A percentile compares a stretch with the other conserved stretches of the same genome.
These are phyloP conservation scores for Forficula auricularia DNA, from an alignment of 1,140 invertebrate genomes.

Conservation along the genomic window DNA sequence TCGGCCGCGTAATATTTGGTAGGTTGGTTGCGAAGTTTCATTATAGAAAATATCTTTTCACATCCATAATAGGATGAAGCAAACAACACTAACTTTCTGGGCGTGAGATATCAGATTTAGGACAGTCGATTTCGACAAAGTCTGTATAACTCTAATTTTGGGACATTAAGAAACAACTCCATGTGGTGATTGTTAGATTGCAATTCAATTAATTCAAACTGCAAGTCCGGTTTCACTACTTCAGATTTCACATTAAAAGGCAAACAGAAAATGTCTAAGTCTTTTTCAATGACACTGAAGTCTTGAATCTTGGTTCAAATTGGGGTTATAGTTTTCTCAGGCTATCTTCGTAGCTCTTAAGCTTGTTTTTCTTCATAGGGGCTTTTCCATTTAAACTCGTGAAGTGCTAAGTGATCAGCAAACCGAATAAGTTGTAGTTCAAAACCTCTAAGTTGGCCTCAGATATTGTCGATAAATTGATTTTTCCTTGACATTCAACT, in stretches of 20 bases:
- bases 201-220: conserved; percentile 3
- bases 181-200: conserved; percentile 1
- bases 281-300: not conserved
- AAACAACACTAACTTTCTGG: conserved; percentile 1
- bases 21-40: conserved; percentile 5
- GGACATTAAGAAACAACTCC: conserved; percentile 4
- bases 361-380: too few species aligned
- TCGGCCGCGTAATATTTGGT: too few species aligned
- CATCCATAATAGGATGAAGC: not conserved
- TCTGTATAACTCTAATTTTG: not conserved
- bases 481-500: too few species aligned
- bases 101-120: conserved; percentile 5
- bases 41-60: conserved; percentile 2
- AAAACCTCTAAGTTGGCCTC: conserved; percentile 2
- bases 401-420: conserved; percentile 3
- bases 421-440: conserved; percentile 4
- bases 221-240: conserved; percentile 3
- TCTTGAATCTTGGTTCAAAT: conserved; percentile 7
- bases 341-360: conserved; percentile 3
- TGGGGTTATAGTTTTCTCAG: conserved; percentile 1
- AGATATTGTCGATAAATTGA: too few species aligned
- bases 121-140: conserved; percentile 1
- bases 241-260: conserved; percentile 6
- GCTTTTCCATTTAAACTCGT: conserved; percentile 1
- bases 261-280: conserved; percentile 2